Evolutionary conservation across 2,113 vertebrate species (phyloP).

Genomic region (Gambusia holbrooki): DNA sequence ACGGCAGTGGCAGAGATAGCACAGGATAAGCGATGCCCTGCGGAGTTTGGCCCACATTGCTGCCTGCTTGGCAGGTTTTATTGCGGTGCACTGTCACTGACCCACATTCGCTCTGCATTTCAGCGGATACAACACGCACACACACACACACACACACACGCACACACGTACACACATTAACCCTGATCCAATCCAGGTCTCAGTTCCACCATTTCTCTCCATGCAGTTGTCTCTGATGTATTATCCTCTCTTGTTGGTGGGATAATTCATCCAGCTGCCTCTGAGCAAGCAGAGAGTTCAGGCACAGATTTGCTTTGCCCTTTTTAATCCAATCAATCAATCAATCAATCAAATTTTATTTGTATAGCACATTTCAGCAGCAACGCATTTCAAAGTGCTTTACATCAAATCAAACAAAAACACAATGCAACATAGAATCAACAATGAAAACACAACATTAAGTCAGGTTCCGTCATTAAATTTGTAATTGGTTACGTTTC

Average conservation of each 20-base stretch:
- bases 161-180: constrained; percentile 18
- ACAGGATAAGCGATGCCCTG: constrained; percentile 61
- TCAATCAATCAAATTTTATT: too few species aligned
- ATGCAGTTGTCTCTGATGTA: constrained; percentile 17
- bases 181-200: constrained; percentile 43
- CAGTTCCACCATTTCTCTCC: constrained; percentile 18
- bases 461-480: too few species aligned
- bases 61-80: constrained; percentile 65
- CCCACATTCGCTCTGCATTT: constrained; percentile 67
- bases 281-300: constrained; percentile 36
- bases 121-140: constrained; percentile 19
- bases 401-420: too few species aligned
- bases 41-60: constrained; percentile 74
- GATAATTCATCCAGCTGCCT: constrained; percentile 12
- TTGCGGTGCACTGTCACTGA: constrained; percentile 62
- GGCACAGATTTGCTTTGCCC: constrained; percentile 15
- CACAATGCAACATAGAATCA: too few species aligned
- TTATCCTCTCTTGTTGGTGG: constrained; percentile 25
- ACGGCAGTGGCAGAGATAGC: constrained; percentile 32
- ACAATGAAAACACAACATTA: too few species aligned
- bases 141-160: constrained; percentile 1
- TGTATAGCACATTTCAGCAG: too few species aligned
- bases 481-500: too few species aligned
- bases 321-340: background rate
- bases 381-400: too few species aligned